These are phyloP conservation scores for Gallinago nigripennis DNA, from an alignment of 2,797 vertebrate species.

Conservation along the genomic window DNA sequence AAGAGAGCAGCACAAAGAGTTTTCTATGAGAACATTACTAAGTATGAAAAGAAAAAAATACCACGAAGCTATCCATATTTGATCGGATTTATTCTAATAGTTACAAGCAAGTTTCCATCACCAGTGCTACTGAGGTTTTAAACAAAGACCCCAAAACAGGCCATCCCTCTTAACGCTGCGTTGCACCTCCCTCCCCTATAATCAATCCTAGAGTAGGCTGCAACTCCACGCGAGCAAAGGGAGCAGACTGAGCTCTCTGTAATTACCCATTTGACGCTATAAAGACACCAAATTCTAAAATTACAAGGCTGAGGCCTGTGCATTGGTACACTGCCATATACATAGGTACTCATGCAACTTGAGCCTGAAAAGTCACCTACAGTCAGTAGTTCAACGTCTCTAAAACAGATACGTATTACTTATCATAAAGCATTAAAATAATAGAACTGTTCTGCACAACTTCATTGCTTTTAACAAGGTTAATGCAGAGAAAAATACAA, in stretches of 20 bases:
- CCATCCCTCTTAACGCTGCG: background rate
- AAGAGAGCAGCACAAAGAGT: background rate
- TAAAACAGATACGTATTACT: background rate
- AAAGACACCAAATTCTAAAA: conserved; percentile 61
- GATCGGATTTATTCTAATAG: background rate
- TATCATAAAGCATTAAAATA: background rate
- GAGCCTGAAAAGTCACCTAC: conserved; percentile 44
- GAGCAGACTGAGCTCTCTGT: background rate
- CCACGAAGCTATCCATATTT: background rate
- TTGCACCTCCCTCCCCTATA: conserved; percentile 12
- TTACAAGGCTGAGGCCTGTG: conserved; percentile 38
- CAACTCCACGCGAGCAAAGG: background rate
- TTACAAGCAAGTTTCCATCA: background rate
- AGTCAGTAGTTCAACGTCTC: background rate
- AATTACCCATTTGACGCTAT: conserved; percentile 53
- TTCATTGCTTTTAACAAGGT: background rate
- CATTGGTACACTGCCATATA: background rate
- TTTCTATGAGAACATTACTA: background rate
- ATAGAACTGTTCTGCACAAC: background rate
- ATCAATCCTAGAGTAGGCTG: conserved; percentile 10
- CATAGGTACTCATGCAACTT: conserved; percentile 49
- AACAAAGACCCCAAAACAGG: background rate
- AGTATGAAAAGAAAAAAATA: background rate
- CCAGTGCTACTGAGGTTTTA: background rate
- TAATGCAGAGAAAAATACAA: conserved; percentile 2